Conservation (phyloP, 1,140 invertebrate species). For the Zophobas morio region DNA sequence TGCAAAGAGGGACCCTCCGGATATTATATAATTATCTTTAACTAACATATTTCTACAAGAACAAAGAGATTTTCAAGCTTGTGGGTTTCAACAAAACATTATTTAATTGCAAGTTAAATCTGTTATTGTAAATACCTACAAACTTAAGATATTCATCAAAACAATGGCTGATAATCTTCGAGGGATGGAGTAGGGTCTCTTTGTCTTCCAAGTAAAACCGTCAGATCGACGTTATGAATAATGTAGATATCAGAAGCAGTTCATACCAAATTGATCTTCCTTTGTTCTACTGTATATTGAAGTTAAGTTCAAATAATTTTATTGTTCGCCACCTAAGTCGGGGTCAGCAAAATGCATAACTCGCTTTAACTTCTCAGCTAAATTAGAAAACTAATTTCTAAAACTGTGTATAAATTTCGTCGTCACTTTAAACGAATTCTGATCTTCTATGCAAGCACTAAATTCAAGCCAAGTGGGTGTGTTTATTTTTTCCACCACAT, state of each 20-base stretch:
- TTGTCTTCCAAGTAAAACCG: conserved; percentile 9
- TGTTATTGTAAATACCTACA: background rate
- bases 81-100: background rate
- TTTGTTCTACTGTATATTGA: conserved; percentile 6
- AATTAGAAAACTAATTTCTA: too few species aligned
- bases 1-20: too few species aligned
- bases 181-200: background rate
- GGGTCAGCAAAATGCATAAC: too few species aligned
- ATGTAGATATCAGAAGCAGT: conserved; percentile 5
- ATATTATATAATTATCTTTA: too few species aligned
- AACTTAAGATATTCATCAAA: conserved; percentile 16
- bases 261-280: conserved; percentile 23
- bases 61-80: too few species aligned
- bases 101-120: background rate
- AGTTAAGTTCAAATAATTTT: conserved; percentile 20
- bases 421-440: too few species aligned
- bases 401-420: too few species aligned
- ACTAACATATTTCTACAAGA: too few species aligned
- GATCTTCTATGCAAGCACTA: too few species aligned
- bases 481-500: too few species aligned
- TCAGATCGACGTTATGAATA: conserved; percentile 23
- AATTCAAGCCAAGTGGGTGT: too few species aligned
- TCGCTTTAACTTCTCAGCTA: too few species aligned
- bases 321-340: background rate
- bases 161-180: conserved; percentile 7